A percentile compares a stretch with the other conserved stretches of the same genome.
phyloP scores from a whole-genome alignment of 2,888 invertebrate genomes.

The Eumerus sabulonum region DNA sequence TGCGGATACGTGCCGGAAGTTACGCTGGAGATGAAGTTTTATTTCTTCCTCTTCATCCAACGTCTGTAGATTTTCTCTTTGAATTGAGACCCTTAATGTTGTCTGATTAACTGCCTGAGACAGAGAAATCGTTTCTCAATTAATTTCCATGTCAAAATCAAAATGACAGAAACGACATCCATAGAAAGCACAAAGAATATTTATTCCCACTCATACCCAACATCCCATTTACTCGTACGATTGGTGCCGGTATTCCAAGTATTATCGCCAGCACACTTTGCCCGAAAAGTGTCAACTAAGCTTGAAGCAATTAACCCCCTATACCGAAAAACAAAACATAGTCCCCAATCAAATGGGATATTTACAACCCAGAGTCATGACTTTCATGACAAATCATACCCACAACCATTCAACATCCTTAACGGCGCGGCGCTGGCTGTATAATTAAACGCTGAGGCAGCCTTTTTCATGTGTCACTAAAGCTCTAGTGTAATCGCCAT shows the following conservation, averaged over 20 bases:
- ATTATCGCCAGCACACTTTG: neutral
- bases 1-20: neutral
- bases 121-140: constrained; percentile 35
- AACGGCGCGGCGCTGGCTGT: constrained; percentile 13
- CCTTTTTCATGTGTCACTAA: neutral
- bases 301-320: constrained; percentile 1
- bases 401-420: constrained; percentile 29
- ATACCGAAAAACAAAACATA: constrained; percentile 6
- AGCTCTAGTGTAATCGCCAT: neutral
- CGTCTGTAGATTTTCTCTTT: no score
- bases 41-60: no score
- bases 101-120: constrained; percentile 4
- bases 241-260: constrained; percentile 36
- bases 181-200: constrained; percentile 26
- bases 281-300: constrained; percentile 25
- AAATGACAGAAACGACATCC: neutral
- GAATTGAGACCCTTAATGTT: no score
- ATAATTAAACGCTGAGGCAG: constrained; percentile 46
- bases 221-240: neutral
- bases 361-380: constrained; percentile 22
- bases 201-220: constrained; percentile 27
- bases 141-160: constrained; percentile 23
- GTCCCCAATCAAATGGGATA: neutral
- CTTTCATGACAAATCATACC: constrained; percentile 44
- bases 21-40: no score